Conservation (phyloP, 2,888 invertebrate species). For the Autographa gamma region DNA sequence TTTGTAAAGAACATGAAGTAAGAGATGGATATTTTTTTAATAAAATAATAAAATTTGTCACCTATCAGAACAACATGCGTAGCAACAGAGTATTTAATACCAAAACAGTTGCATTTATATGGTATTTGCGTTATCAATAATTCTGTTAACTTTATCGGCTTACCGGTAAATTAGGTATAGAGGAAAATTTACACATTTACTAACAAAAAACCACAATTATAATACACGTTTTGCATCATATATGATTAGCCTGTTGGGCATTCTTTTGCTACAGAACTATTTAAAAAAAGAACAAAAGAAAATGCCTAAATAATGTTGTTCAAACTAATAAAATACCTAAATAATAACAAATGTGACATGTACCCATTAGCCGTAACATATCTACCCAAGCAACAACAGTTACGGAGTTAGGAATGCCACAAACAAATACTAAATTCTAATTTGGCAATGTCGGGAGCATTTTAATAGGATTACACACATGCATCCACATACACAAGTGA, state of each 20-base stretch:
- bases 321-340: neutral
- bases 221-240: too few species aligned
- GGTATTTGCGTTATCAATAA: conserved; percentile 12
- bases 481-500: conserved; percentile 27
- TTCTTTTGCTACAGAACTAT: too few species aligned
- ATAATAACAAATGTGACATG: neutral
- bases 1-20: too few species aligned
- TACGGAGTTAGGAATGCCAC: conserved; percentile 21
- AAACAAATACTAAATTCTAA: conserved; percentile 47
- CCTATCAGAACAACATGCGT: neutral
- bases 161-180: conserved; percentile 3
- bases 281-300: too few species aligned
- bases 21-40: too few species aligned
- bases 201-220: neutral
- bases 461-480: conserved; percentile 49
- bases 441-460: conserved; percentile 39
- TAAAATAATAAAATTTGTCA: neutral
- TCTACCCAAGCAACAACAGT: neutral
- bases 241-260: too few species aligned
- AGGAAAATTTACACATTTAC: neutral
- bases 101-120: neutral
- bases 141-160: neutral
- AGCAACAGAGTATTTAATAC: neutral
- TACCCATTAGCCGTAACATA: neutral
- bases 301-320: neutral